Evolutionary conservation across 1,140 invertebrate species (phyloP), one percentile per base, ranked within the genome.

Genomic region (Cardiocondyla obscurior): DNA sequence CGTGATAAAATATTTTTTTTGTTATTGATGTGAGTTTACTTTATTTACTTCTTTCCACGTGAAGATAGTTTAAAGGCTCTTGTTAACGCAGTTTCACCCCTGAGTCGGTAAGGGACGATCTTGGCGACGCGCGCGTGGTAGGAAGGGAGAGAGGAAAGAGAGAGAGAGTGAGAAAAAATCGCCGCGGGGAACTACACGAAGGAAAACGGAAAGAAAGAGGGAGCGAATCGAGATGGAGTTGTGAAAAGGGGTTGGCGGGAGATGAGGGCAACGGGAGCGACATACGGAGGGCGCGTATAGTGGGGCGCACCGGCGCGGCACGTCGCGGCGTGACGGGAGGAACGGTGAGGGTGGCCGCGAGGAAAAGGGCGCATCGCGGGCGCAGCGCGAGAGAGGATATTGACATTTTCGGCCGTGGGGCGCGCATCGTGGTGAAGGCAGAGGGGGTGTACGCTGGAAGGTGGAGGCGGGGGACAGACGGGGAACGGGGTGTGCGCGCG

Each of bases 341-440:
- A n/a, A n/a, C n/a, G 72, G 60, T 55, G 46, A 16, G 76, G 82
- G 70, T 60, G 53, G 7, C 0, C 3, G 33, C 10, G 67, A 72
- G 51, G 73, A 67, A 85, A n/a, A 70, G 89, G 84, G 86, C 88
- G 89, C 89, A 88, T 89, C 89, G 86, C 86, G 86, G 84, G 87
- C 90, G 85, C 87, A 89, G 77, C 90, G 72, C 90, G 67, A 90
- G 83, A 89, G 85, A 91, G 92, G 90, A 92, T 93, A 93, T 93
- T 91, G 93, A 93, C 92, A 93, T 94, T 93, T 94, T 91, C 88
- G 92, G 90, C 85, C 90, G 91, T 90, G 89, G 89, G 87, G 85
- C 87, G 86, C 88, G 85, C 89, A 87, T 85, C 83, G 84, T 70
- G 58, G 83, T 53, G 81, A 77, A 72, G 83, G 76, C 25, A 42